Percentiles rank a stretch among this genome's conserved stretches.
Evolutionary conservation across 2,888 invertebrate genomes (phyloP).

Genomic region (Kuschelorhynchus macadamiae): DNA sequence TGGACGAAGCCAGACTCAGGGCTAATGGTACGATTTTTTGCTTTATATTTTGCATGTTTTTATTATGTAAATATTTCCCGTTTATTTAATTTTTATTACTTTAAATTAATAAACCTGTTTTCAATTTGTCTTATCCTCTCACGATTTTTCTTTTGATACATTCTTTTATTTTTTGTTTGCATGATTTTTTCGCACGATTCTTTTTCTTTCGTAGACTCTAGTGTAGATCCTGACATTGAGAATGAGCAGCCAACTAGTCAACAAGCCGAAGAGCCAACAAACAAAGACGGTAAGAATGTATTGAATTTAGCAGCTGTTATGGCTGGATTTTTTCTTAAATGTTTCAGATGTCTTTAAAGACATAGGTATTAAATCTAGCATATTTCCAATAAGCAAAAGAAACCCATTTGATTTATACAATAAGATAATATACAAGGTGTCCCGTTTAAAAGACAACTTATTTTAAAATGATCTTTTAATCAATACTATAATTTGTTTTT

Average conservation of each 20-base stretch:
- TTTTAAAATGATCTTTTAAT: no score
- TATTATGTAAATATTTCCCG: not conserved
- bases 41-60: not conserved
- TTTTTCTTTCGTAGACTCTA: constrained; percentile 63
- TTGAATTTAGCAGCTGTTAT: no score
- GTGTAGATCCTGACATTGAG: constrained; percentile 66
- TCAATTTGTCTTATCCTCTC: constrained; percentile 7
- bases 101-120: constrained; percentile 47
- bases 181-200: constrained; percentile 41
- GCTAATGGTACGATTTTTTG: constrained; percentile 81
- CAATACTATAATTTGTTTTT: no score
- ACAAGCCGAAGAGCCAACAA: constrained; percentile 54
- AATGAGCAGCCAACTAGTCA: constrained; percentile 54
- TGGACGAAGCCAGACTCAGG: constrained; percentile 91
- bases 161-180: constrained; percentile 48
- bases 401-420: no score
- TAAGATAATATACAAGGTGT: no score
- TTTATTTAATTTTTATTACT: constrained; percentile 18
- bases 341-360: no score
- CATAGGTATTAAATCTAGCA: no score
- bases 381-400: no score
- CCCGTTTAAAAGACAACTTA: no score
- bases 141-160: constrained; percentile 22
- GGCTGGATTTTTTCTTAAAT: no score
- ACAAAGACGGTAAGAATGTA: constrained; percentile 59